A percentile compares a stretch with the other conserved stretches of the same genome.
phyloP scores from a whole-genome alignment of 1,140 invertebrate species.

The Aphelinus certus region DNA sequence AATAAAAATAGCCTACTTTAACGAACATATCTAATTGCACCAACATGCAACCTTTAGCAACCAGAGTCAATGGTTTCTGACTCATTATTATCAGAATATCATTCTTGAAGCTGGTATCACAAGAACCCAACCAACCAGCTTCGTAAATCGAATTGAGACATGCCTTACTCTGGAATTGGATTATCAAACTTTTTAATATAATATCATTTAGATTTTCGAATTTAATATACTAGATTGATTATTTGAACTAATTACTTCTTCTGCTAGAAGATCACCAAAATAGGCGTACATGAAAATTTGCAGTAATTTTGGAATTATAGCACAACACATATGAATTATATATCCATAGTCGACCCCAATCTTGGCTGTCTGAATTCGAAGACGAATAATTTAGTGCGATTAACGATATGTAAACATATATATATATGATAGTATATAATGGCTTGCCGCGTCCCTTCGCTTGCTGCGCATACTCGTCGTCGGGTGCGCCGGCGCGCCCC shows the following conservation, averaged over 20 bases:
- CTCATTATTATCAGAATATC: conserved; percentile 28
- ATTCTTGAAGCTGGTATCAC: conserved; percentile 21
- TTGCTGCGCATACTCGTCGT: too few species aligned
- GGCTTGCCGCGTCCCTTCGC: too few species aligned
- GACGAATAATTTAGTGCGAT: too few species aligned
- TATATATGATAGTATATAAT: too few species aligned
- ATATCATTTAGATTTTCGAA: too few species aligned
- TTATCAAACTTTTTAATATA: too few species aligned
- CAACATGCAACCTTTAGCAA: conserved; percentile 9
- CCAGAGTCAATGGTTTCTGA: conserved; percentile 10
- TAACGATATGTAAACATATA: too few species aligned
- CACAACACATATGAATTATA: background rate
- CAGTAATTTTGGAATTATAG: conserved; percentile 26
- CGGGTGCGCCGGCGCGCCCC: too few species aligned
- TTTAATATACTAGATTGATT: too few species aligned
- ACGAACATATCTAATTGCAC: conserved; percentile 30
- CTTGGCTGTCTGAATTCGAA: too few species aligned
- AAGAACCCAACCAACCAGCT: conserved; percentile 26
- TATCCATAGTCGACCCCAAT: too few species aligned
- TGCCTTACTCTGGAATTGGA: conserved; percentile 38
- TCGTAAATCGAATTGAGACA: conserved; percentile 41
- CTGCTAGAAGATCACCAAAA: conserved; percentile 32
- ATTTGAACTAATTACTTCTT: conserved; percentile 19
- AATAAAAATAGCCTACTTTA: conserved; percentile 15
- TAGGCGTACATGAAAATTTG: conserved; percentile 41